Percentiles rank a stretch among this genome's conserved stretches.
Evolutionary conservation across 2,113 vertebrate genomes (phyloP).

Genomic region (Pristiophorus japonicus): DNA sequence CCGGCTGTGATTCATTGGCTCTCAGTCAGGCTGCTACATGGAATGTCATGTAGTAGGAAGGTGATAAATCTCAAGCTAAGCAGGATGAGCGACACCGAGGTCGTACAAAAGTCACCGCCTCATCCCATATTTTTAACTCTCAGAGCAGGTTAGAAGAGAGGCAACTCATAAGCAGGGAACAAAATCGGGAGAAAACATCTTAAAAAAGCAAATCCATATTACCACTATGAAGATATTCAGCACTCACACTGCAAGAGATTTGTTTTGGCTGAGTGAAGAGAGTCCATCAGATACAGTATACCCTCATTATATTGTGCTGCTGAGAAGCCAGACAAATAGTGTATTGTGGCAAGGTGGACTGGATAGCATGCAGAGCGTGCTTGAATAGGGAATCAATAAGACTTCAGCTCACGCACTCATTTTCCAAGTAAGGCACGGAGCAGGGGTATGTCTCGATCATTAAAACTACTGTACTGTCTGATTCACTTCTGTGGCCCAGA

Average conservation of each 20-base stretch:
- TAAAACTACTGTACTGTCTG: constrained; percentile 35
- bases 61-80: neutral
- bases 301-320: neutral
- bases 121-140: neutral
- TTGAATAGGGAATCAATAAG: neutral
- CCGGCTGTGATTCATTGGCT: neutral
- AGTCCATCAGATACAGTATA: neutral
- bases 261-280: neutral
- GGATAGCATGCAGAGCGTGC: constrained; percentile 22
- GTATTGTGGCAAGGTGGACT: neutral
- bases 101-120: neutral
- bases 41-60: neutral
- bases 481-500: constrained; percentile 34
- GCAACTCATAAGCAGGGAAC: neutral
- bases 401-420: constrained; percentile 7
- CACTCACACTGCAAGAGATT: neutral
- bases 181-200: neutral
- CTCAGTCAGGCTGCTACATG: neutral
- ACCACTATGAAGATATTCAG: neutral
- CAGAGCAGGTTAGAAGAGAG: no score
- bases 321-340: neutral
- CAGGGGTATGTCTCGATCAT: neutral
- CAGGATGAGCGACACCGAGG: neutral
- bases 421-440: constrained; percentile 27
- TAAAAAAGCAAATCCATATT: neutral